Base-by-base conservation (phyloP, 2,113 vertebrate species). In the Rattus norvegicus region DNA sequence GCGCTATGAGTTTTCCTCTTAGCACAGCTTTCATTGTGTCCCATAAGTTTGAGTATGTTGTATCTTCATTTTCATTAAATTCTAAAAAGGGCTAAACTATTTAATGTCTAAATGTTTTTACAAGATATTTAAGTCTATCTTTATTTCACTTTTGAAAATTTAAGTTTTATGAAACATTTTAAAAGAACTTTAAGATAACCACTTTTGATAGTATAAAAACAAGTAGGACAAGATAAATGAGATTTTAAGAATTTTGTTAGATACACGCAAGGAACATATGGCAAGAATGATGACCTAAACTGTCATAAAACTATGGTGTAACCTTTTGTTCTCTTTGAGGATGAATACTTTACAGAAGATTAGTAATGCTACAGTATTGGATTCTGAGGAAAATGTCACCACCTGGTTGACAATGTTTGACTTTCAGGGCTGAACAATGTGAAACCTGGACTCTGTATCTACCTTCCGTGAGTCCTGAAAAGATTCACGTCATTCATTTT, bases 261-360 rank as follows among this genome's bases (percentile, higher is more conserved):
- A 92, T 95, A 28, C 33, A 86, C 47, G 52, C 26, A 19, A 90
- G 67, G 84, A 90, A 84, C 86, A 86, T 20, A 59, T 89, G 69
- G 83, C 63, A 95, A 92, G 94, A 94, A 79, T 43, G 43, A 43
- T 86, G 91, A 96, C 88, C 93, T 84, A 14, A 70, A 76, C 30
- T 95, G 95, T 95, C 89, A 93, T 91, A 72, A 90, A 97, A 54
- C 49, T 56, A 59, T 80, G 87, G 26, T 77, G 61, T 61, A 79
- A 56, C 65, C 86, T 95, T 95, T 81, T 65, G 70, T 97, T 98
- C 94, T 97, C 91, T 89, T 98, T 94, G 91, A 98, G 75, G 59
- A 77, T 94, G 91, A 96, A 97, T 97, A 69, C 70, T 85, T 97
- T 98, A 95, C 33, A 59, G 65, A 56, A 63, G 83, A 88, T 95